Percentiles rank a stretch among this genome's conserved stretches.
phyloP scores from a whole-genome alignment of 2,888 invertebrate species.

The Ophion obscuratus region DNA sequence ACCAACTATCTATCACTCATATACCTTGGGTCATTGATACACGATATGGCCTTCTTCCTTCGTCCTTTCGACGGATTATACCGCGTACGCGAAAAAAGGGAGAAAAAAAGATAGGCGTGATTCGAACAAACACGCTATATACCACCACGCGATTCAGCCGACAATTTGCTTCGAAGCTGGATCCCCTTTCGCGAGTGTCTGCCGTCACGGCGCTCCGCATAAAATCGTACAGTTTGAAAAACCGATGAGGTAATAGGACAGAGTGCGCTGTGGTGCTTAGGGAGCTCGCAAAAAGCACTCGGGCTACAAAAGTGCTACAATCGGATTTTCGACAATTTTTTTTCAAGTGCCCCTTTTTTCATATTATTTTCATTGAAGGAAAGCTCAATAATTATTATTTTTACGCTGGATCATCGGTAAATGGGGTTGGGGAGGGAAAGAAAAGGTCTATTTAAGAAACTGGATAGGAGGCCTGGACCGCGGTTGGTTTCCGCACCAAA shows the following conservation, averaged over 20 bases:
- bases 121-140: too few relatives aligned
- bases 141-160: background rate
- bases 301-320: conserved; percentile 35
- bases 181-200: background rate
- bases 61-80: background rate
- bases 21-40: background rate
- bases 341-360: background rate
- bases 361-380: conserved; percentile 27
- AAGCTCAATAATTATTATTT: conserved; percentile 9
- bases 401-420: background rate
- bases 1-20: background rate
- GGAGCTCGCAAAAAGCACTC: conserved; percentile 28
- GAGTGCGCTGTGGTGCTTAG: conserved; percentile 18
- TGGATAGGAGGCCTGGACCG: background rate
- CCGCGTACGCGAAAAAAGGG: background rate
- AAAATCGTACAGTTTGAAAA: background rate
- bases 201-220: background rate
- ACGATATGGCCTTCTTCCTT: too few relatives aligned
- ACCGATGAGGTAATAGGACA: conserved; percentile 18
- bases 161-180: background rate
- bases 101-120: background rate
- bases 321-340: conserved; percentile 37
- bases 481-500: background rate
- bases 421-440: background rate
- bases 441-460: background rate